Base-by-base conservation (phyloP, 2,797 vertebrate genomes). In the Sarcophilus harrisii region DNA sequence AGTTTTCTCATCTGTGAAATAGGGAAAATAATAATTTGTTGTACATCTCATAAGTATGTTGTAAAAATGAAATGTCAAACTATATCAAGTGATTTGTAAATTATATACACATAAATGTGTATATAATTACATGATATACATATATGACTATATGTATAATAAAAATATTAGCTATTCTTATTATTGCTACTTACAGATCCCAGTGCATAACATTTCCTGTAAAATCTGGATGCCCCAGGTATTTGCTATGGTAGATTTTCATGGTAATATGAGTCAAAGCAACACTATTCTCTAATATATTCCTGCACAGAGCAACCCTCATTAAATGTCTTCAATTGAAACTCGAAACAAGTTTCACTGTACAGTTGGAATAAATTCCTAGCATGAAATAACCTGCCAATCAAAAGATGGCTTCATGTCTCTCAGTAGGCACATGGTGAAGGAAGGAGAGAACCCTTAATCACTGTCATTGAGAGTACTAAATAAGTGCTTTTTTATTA, bases 341-440 rank as follows among this genome's bases (percentile, higher is more conserved):
- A 30, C 92, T 93, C 73, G 66, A 32, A 49, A 90, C 49, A 94
- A 91, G 95, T 97, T 96, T 95, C 29, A 57, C 92, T 95, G 92
- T 29, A n/a, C 38, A 54, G 58, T 12, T 73, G 81, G 60, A 93
- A 45, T 12, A 55, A 90, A 91, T 90, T 81, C 55, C 57, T 92
- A 57, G 52, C 91, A 58, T 58, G 95, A 95, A 96, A 95, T 96
- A 92, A 95, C 92, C 62, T 92, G 62, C 95, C 95, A 93, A 57
- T 54, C 16, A 60, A 94, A 90, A 60, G 95, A 94, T 29, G 21
- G 95, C 11, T 91, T 95, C 38, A 27, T 96, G 90, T 94, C 97
- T 95, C 95, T 95, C 60, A 92, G 54, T 52, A 73, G 90, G 93
- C 90, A 96, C 94, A 95, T 89, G 91, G 1, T 59, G 94, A 93